Evolutionary conservation across 2,888 invertebrate genomes (phyloP), one percentile per base, ranked within the genome.

Genomic region (Acrobasis suavella): DNA sequence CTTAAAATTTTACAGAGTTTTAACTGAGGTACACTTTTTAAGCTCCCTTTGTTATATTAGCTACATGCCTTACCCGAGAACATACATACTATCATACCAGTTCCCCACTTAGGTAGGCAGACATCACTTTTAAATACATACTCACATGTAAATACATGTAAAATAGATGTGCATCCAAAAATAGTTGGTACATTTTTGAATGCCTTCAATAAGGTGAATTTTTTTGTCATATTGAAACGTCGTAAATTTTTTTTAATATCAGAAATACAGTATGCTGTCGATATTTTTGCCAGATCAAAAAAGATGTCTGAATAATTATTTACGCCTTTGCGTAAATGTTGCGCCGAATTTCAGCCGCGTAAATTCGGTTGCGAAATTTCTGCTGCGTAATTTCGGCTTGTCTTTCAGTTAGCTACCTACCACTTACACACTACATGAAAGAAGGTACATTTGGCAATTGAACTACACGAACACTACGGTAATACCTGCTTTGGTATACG

Each of bases 401-500:
- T 46, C 46, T 46, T 14, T 14, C 46, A 46, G 12, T 3, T 12
- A 46, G n/a, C 46, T 7, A n/a, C n/a, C n/a, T 6, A n/a, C n/a
- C n/a, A 14, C 46, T 46, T 46, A 46, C n/a, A 46, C n/a, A 46
- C 46, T 46, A 46, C 6, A 14, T 46, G n/a, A 46, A 12, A 1
- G 46, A 46, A 46, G 46, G 46, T 46, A 46, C 46, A 46, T 46
- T 46, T 46, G 46, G 46, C 46, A 46, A 14, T 46, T 46, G 46
- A 37, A 52, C 22, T 32, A 55, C 1, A 38, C 15, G 38, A 56
- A 56, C 55, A 56, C 55, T 56, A 56, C 17, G 17, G 16, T 39
- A 39, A 56, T 56, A 56, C 55, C 55, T 56, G 55, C 55, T 56
- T 56, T 56, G 55, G 55, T 56, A 56, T 56, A 56, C 46, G n/a